These are phyloP conservation scores for Strigamia transsilvanica DNA, from an alignment of 2,888 invertebrate genomes.

Conservation along the genomic window DNA sequence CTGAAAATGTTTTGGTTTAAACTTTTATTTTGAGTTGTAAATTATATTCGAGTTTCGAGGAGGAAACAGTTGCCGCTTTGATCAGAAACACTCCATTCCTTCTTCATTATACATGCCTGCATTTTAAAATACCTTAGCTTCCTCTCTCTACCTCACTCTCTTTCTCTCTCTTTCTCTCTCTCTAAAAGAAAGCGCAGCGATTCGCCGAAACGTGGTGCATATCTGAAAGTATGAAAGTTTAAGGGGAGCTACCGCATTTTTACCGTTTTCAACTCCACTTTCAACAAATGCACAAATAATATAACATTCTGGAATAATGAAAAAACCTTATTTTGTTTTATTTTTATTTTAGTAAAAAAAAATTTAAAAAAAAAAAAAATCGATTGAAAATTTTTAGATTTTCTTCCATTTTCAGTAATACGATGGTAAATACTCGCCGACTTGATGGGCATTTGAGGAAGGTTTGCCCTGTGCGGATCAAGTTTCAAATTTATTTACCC, in stretches of 20 bases:
- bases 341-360: background rate
- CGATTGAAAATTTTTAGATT: background rate
- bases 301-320: background rate
- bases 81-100: background rate
- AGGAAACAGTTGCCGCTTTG: conserved; percentile 15
- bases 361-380: background rate
- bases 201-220: background rate
- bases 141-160: background rate
- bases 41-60: background rate
- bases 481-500: background rate
- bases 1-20: background rate
- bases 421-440: background rate
- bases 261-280: background rate
- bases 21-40: background rate
- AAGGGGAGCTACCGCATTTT: background rate
- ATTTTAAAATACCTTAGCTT: conserved; percentile 4
- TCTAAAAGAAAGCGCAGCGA: background rate
- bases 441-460: background rate
- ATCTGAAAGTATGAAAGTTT: conserved; percentile 1
- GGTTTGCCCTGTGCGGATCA: background rate
- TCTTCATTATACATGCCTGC: conserved; percentile 13
- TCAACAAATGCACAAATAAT: background rate
- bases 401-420: background rate
- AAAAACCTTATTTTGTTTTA: background rate
- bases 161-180: no score